phyloP scores from a whole-genome alignment of 1,140 invertebrate species.

The Formica exsecta region DNA sequence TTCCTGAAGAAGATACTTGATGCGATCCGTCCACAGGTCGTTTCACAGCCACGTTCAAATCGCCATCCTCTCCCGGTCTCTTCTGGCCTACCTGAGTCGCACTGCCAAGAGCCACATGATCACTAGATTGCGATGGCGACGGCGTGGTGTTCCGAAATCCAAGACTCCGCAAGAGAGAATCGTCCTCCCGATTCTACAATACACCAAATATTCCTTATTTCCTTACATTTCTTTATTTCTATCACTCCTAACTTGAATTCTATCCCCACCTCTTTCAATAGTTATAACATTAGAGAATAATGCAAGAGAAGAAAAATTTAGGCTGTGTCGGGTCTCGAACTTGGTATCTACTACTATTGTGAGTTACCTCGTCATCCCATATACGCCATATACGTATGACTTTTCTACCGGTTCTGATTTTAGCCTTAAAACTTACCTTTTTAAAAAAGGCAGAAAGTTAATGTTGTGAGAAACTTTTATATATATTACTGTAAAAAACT shows the following conservation, averaged over 20 bases:
- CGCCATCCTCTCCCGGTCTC: constrained; percentile 89
- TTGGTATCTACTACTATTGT: too few species aligned
- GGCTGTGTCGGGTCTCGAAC: too few species aligned
- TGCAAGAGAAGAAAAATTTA: too few species aligned
- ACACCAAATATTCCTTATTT: neutral
- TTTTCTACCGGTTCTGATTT: too few species aligned
- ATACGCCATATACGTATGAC: too few species aligned
- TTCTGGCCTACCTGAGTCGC: constrained; percentile 88
- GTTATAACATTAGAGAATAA: too few species aligned
- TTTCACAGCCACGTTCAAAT: constrained; percentile 87
- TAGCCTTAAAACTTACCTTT: too few species aligned
- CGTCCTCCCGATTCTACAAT: constrained; percentile 85
- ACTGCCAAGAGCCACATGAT: constrained; percentile 79
- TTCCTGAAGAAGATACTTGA: constrained; percentile 85
- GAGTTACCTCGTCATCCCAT: too few species aligned
- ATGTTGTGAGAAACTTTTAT: too few species aligned
- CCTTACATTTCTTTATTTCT: too few species aligned
- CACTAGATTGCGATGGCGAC: constrained; percentile 84
- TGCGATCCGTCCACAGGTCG: constrained; percentile 87
- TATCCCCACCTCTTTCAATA: neutral
- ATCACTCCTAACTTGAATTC: neutral
- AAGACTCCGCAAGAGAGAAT: constrained; percentile 88
- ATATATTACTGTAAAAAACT: too few species aligned
- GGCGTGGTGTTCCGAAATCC: constrained; percentile 88
- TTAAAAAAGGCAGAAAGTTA: too few species aligned